These are phyloP conservation scores for Halyomorpha halys DNA, from an alignment of 1,140 invertebrate genomes.

Conservation along the genomic window DNA sequence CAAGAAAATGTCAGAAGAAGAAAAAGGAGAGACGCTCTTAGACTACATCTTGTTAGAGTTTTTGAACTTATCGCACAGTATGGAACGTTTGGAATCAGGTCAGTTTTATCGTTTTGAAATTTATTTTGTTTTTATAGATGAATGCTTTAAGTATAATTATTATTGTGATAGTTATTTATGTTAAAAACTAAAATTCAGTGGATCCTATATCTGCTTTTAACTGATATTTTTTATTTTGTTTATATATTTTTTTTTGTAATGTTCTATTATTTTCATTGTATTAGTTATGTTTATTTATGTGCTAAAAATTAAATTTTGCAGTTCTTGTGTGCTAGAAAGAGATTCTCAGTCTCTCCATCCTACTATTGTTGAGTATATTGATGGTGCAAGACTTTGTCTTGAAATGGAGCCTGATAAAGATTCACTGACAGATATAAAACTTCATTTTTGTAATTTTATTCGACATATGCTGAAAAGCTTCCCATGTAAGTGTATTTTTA, in stretches of 20 bases:
- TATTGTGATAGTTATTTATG: too few relatives aligned
- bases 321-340: constrained; percentile 69
- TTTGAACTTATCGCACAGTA: constrained; percentile 86
- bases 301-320: constrained; percentile 36
- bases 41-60: constrained; percentile 81
- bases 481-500: constrained; percentile 59
- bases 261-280: too few relatives aligned
- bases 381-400: constrained; percentile 81
- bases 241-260: too few relatives aligned
- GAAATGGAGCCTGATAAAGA: constrained; percentile 87
- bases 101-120: neutral
- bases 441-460: constrained; percentile 91
- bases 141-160: too few relatives aligned
- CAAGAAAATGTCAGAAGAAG: constrained; percentile 90
- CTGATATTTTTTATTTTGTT: too few relatives aligned
- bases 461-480: constrained; percentile 88
- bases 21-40: constrained; percentile 78
- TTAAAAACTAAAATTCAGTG: too few relatives aligned
- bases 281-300: too few relatives aligned
- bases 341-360: constrained; percentile 72
- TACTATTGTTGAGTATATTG: constrained; percentile 88
- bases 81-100: constrained; percentile 83
- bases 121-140: neutral
- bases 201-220: too few relatives aligned
- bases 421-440: constrained; percentile 69